These are phyloP conservation scores for Incurvaria masculella DNA, from an alignment of 2,888 invertebrate genomes.

Conservation along the genomic window DNA sequence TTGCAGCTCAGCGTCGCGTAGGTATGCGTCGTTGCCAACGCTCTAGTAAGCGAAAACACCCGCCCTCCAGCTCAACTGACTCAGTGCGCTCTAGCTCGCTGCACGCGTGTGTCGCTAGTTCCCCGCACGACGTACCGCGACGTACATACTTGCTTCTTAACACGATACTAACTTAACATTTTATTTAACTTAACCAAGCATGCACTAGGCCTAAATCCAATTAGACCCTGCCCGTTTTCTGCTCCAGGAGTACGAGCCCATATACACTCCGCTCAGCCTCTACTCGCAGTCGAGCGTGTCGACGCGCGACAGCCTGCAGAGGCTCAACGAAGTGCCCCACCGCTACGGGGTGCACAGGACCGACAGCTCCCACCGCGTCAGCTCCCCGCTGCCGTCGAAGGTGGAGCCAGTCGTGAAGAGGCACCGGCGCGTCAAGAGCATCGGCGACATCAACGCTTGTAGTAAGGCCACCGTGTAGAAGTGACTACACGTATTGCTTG, in stretches of 20 bases:
- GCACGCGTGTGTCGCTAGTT: no score
- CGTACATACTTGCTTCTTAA: no score
- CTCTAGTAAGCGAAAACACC: slow-evolving; percentile 47
- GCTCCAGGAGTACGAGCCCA: slow-evolving; percentile 45
- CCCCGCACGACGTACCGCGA: no score
- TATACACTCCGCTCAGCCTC: slow-evolving; percentile 45
- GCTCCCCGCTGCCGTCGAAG: slow-evolving; percentile 47
- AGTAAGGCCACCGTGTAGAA: slow-evolving; percentile 41
- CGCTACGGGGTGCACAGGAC: slow-evolving; percentile 42
- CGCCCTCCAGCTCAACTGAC: slow-evolving; percentile 66
- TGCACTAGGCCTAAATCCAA: no score
- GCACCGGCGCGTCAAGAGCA: slow-evolving; percentile 68
- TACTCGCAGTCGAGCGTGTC: slow-evolving; percentile 50
- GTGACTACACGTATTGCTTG: no score
- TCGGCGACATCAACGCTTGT: slow-evolving; percentile 68
- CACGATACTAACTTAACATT: no score
- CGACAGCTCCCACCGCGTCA: slow-evolving; percentile 47
- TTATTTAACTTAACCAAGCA: no score
- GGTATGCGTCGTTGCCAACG: slow-evolving; percentile 58
- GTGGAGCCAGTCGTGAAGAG: slow-evolving; percentile 49
- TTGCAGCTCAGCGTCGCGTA: slow-evolving; percentile 59
- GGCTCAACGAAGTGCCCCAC: slow-evolving; percentile 39
- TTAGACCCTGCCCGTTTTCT: no score
- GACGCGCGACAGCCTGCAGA: slow-evolving; percentile 44
- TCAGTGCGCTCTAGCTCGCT: slow-evolving; percentile 56